Conservation (phyloP, 2,113 vertebrate genomes). For the Echinops telfairi region DNA sequence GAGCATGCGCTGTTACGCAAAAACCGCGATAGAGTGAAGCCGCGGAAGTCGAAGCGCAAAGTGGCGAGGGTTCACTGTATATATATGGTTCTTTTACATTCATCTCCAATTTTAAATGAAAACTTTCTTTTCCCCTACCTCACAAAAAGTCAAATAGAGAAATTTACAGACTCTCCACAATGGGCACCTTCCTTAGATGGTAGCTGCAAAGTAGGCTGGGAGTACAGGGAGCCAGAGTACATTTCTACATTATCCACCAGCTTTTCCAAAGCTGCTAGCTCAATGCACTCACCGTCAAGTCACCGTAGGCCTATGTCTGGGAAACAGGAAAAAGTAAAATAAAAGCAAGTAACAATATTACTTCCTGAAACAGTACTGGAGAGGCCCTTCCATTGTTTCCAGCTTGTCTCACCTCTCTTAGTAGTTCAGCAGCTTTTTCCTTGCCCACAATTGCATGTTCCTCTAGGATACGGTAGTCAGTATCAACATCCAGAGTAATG, state of each 20-base stretch:
- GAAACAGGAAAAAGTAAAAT: conserved; percentile 71
- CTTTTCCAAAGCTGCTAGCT: conserved; percentile 74
- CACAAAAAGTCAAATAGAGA: conserved; percentile 3
- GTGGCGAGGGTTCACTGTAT: no score
- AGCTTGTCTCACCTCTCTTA: neutral
- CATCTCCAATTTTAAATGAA: conserved; percentile 47
- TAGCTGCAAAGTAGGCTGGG: neutral
- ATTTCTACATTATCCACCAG: conserved; percentile 80
- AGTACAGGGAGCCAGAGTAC: conserved; percentile 15
- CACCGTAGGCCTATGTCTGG: conserved; percentile 76
- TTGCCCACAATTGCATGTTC: neutral
- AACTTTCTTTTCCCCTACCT: conserved; percentile 15
- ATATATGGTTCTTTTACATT: conserved; percentile 19
- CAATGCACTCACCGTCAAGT: conserved; percentile 64
- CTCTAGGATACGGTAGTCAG: neutral
- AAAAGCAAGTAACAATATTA: conserved; percentile 53
- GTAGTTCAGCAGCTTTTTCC: conserved; percentile 55
- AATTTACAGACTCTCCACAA: conserved; percentile 68
- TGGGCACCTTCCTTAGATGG: conserved; percentile 39
- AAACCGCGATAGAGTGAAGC: no score
- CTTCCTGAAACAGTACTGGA: conserved; percentile 58
- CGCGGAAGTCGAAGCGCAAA: no score
- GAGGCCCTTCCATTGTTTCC: neutral
- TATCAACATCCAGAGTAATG: conserved; percentile 25
- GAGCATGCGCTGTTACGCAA: no score